Evolutionary conservation across 2,797 vertebrate species (phyloP).

Genomic region (Lycodopsis pacificus): DNA sequence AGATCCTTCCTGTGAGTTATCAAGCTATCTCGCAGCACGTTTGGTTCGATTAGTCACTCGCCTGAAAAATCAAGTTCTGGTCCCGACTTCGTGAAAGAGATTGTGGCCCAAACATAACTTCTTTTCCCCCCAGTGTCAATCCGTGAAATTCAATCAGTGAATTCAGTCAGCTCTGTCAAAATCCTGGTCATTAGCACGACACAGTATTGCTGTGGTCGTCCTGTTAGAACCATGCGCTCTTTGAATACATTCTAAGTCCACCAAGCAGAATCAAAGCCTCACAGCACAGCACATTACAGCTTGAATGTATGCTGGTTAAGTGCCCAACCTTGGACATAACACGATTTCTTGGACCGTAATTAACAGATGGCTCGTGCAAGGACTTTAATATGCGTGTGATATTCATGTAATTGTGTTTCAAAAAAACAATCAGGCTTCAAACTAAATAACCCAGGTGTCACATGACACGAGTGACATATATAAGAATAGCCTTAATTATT

Average conservation of each 20-base stretch:
- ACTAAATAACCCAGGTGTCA: background rate
- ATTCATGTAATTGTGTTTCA: conserved; percentile 3
- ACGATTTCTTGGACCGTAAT: background rate
- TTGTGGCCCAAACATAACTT: background rate
- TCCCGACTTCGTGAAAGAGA: background rate
- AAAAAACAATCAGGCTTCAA: conserved; percentile 4
- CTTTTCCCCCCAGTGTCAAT: background rate
- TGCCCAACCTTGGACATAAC: background rate
- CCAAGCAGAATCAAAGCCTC: background rate
- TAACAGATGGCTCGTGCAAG: background rate
- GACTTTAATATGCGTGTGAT: background rate
- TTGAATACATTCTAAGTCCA: background rate
- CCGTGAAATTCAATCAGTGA: background rate
- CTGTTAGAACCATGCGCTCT: background rate
- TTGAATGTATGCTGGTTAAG: background rate
- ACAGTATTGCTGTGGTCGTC: background rate
- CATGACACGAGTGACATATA: background rate
- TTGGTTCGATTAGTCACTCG: background rate
- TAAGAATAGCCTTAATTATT: background rate
- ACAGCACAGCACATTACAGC: background rate
- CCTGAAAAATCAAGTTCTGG: background rate
- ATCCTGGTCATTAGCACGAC: background rate
- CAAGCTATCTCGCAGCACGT: background rate
- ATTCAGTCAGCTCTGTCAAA: background rate
- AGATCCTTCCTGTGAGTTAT: conserved; percentile 93